Conservation (phyloP, 2,797 vertebrate species). For the Labroides dimidiatus region DNA sequence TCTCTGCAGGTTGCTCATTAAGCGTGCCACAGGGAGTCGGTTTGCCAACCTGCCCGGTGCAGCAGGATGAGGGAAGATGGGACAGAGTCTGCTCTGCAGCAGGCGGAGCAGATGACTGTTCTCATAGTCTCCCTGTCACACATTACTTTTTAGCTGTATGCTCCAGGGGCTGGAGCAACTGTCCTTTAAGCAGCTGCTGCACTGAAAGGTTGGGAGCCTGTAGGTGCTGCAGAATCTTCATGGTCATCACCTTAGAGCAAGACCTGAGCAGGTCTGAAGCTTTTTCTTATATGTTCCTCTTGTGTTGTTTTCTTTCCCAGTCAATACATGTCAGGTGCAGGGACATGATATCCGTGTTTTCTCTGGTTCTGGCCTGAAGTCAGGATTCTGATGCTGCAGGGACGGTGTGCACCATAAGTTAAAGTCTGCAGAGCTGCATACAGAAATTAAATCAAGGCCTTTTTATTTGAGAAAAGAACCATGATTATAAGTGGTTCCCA, state of each 20-base stretch:
- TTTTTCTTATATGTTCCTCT: not conserved
- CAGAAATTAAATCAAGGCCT: too few relatives aligned
- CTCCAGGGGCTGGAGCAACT: slow-evolving; percentile 30
- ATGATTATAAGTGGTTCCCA: too few relatives aligned
- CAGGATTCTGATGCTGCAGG: too few relatives aligned
- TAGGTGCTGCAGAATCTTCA: not conserved
- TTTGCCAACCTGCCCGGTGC: slow-evolving; percentile 48
- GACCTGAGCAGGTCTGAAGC: not conserved
- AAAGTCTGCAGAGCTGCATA: too few relatives aligned
- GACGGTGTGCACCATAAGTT: too few relatives aligned
- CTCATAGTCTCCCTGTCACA: slow-evolving; percentile 56
- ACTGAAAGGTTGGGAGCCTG: not conserved
- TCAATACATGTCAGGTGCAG: too few relatives aligned
- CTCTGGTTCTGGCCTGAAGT: too few relatives aligned
- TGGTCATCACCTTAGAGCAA: not conserved
- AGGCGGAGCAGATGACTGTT: slow-evolving; percentile 54
- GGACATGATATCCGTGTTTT: too few relatives aligned
- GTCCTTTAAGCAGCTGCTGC: not conserved
- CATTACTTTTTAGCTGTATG: slow-evolving; percentile 34
- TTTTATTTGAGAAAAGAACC: too few relatives aligned
- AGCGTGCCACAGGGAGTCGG: slow-evolving; percentile 44
- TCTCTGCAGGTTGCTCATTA: slow-evolving; percentile 68
- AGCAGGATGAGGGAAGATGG: slow-evolving; percentile 51
- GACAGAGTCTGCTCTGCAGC: slow-evolving; percentile 55
- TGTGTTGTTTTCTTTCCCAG: not conserved